Percentiles rank a stretch among this genome's conserved stretches.
phyloP scores from a whole-genome alignment of 2,888 invertebrate species.

The Apantesis nais region DNA sequence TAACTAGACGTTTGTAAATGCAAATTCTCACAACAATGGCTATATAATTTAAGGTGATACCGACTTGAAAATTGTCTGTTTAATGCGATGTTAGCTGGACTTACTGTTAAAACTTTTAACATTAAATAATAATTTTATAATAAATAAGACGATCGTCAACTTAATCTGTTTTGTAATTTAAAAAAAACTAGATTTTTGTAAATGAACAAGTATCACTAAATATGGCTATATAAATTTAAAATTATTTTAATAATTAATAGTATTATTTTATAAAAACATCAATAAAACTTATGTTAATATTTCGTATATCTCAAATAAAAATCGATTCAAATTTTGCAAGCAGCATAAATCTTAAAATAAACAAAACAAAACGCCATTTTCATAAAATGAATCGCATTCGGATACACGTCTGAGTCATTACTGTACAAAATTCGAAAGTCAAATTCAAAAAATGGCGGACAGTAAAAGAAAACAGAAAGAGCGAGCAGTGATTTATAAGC shows the following conservation, averaged over 20 bases:
- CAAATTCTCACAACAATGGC: no score
- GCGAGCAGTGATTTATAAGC: slow-evolving; percentile 45
- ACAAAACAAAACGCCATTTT: slow-evolving; percentile 11
- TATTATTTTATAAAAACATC: not conserved
- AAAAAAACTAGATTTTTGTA: no score
- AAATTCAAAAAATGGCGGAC: slow-evolving; percentile 36
- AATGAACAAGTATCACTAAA: not conserved
- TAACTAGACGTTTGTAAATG: no score
- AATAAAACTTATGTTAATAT: not conserved
- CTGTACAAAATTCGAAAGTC: slow-evolving; percentile 26
- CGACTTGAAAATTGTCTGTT: no score
- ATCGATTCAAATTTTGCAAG: slow-evolving; percentile 1
- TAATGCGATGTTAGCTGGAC: not conserved
- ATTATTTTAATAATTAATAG: not conserved
- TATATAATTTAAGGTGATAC: no score
- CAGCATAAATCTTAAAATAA: not conserved
- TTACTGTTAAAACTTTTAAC: no score
- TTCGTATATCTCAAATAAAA: not conserved
- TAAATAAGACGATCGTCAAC: not conserved
- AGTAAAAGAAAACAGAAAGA: slow-evolving; percentile 32
- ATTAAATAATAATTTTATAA: not conserved
- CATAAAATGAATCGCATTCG: slow-evolving; percentile 29
- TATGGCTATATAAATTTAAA: no score
- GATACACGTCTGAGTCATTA: slow-evolving; percentile 23
- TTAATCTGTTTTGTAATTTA: not conserved